Evolutionary conservation across 2,113 vertebrate species (phyloP).

Genomic region (Psilopsiagon aymara): DNA sequence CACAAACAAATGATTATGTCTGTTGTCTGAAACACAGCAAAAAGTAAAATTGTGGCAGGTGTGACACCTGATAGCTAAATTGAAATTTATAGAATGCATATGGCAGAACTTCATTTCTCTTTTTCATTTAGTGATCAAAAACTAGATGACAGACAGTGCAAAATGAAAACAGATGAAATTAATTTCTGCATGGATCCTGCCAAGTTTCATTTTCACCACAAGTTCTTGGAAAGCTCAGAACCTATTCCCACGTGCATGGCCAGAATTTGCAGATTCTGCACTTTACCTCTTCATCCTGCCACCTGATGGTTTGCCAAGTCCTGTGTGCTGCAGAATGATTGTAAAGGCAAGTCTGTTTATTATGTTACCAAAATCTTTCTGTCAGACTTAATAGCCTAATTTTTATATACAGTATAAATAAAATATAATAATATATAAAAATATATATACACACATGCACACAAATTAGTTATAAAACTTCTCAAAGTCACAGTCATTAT

Average conservation of each 20-base stretch:
- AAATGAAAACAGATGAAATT: conserved; percentile 77
- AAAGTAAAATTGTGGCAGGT: conserved; percentile 70
- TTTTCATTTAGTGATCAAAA: conserved; percentile 76
- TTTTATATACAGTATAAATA: neutral
- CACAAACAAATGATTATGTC: conserved; percentile 64
- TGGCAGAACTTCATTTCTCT: conserved; percentile 71
- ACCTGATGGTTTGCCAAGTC: conserved; percentile 29
- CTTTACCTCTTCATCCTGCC: conserved; percentile 62
- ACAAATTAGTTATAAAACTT: neutral
- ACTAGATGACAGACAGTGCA: conserved; percentile 63
- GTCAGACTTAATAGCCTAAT: conserved; percentile 6
- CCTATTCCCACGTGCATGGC: conserved; percentile 26
- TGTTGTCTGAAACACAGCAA: conserved; percentile 61
- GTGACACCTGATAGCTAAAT: conserved; percentile 76
- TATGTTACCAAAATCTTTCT: neutral
- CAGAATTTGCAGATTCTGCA: conserved; percentile 65
- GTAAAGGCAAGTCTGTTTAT: conserved; percentile 12
- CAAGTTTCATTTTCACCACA: conserved; percentile 70
- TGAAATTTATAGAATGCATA: conserved; percentile 77
- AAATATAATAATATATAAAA: neutral
- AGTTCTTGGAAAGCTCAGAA: conserved; percentile 70
- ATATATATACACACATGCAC: neutral
- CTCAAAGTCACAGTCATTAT: conserved; percentile 27
- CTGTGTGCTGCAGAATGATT: neutral
- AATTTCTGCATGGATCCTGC: conserved; percentile 68